phyloP scores from a whole-genome alignment of 2,797 vertebrate species.

The Cyclura pinguis region DNA sequence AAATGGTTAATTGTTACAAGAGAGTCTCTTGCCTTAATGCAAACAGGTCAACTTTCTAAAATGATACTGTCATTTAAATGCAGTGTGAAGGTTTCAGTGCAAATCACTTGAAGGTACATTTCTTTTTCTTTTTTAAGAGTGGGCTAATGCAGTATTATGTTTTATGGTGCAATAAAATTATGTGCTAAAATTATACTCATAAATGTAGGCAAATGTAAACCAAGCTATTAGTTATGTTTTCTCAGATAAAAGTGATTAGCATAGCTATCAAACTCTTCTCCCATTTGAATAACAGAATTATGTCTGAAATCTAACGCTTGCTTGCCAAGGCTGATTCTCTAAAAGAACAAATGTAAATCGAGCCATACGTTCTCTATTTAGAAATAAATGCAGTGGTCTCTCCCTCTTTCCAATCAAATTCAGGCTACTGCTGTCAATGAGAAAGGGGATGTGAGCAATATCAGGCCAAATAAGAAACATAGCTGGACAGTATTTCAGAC shows the following conservation, averaged over 20 bases:
- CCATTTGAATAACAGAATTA: slow-evolving; percentile 87
- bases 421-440: slow-evolving; percentile 53
- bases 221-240: slow-evolving; percentile 89
- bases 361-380: slow-evolving; percentile 70
- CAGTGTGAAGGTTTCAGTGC: slow-evolving; percentile 77
- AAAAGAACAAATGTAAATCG: slow-evolving; percentile 80
- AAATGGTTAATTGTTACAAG: slow-evolving; percentile 74
- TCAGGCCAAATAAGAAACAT: slow-evolving; percentile 51
- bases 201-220: slow-evolving; percentile 88
- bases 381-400: slow-evolving; percentile 64
- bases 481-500: slow-evolving; percentile 66
- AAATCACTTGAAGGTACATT: slow-evolving; percentile 83
- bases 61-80: slow-evolving; percentile 78
- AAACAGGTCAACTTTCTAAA: slow-evolving; percentile 76
- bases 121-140: slow-evolving; percentile 72
- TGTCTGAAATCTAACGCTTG: slow-evolving; percentile 80
- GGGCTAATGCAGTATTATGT: slow-evolving; percentile 85
- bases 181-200: slow-evolving; percentile 87
- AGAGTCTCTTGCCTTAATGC: slow-evolving; percentile 74
- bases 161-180: slow-evolving; percentile 89
- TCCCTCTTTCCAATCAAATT: slow-evolving; percentile 48
- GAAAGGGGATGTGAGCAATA: slow-evolving; percentile 63
- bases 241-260: slow-evolving; percentile 89
- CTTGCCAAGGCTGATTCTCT: slow-evolving; percentile 74
- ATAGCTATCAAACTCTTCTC: slow-evolving; percentile 87